These are phyloP conservation scores for Drosophila nigromelanica DNA, from an alignment of 1,140 invertebrate genomes.

Conservation along the genomic window DNA sequence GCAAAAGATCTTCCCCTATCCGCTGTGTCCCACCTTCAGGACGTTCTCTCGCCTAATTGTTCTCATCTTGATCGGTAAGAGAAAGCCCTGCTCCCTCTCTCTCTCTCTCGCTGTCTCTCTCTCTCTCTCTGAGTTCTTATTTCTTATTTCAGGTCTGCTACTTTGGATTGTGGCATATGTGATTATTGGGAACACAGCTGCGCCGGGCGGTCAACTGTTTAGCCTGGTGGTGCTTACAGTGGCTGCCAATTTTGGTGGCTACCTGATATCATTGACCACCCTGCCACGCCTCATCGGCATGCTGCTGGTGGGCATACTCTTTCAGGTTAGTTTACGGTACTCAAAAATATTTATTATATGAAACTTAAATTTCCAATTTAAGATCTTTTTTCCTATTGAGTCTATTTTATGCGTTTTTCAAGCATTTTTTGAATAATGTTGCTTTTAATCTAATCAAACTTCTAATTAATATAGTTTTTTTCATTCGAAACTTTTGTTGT, in stretches of 20 bases:
- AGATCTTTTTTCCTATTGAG: no score
- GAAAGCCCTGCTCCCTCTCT: neutral
- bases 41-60: constrained; percentile 90
- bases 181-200: constrained; percentile 89
- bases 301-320: constrained; percentile 91
- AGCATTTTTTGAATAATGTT: no score
- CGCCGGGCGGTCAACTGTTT: constrained; percentile 91
- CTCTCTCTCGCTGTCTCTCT: no score
- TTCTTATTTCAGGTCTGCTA: constrained; percentile 85
- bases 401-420: no score
- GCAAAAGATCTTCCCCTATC: constrained; percentile 91
- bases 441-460: no score
- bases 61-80: constrained; percentile 87
- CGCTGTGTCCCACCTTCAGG: constrained; percentile 91
- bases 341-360: neutral
- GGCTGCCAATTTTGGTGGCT: constrained; percentile 92
- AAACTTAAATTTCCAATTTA: no score
- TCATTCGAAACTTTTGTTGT: no score
- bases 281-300: constrained; percentile 94
- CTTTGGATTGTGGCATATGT: constrained; percentile 90
- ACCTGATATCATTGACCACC: constrained; percentile 89
- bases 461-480: no score
- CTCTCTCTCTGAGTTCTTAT: no score
- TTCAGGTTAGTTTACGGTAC: constrained; percentile 85
- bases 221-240: constrained; percentile 90